phyloP scores from a whole-genome alignment of 1,140 invertebrate species.

The Nomia melanderi region DNA sequence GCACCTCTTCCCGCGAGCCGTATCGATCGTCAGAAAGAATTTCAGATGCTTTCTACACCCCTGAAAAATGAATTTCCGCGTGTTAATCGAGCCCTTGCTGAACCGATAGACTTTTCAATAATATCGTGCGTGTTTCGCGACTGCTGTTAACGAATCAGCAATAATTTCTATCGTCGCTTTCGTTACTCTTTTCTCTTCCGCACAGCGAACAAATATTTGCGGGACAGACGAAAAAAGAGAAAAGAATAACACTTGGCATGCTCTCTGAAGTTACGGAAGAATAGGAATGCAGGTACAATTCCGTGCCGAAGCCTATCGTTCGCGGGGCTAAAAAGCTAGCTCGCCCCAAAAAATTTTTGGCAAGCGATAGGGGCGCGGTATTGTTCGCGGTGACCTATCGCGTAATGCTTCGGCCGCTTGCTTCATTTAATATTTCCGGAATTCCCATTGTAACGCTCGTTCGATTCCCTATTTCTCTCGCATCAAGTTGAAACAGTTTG shows the following conservation, averaged over 20 bases:
- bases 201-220: background rate
- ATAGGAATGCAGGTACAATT: constrained; percentile 21
- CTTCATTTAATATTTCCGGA: constrained; percentile 19
- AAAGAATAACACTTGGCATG: background rate
- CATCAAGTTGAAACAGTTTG: background rate
- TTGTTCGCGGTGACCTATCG: constrained; percentile 7
- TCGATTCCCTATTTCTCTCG: background rate
- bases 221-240: background rate
- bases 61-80: background rate
- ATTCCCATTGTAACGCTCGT: background rate
- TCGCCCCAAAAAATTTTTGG: constrained; percentile 12
- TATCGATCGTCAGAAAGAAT: constrained; percentile 31
- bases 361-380: background rate
- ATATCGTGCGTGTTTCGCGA: background rate
- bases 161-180: background rate
- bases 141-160: background rate
- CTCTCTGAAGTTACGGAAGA: constrained; percentile 3
- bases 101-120: background rate
- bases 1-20: background rate
- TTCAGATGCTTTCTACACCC: background rate
- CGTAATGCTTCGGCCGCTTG: background rate
- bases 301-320: constrained; percentile 10
- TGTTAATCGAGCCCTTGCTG: background rate
- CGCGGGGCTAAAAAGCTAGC: background rate
- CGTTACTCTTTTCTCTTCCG: no score